Conservation (phyloP, 2,797 vertebrate genomes). For the Artibeus lituratus region DNA sequence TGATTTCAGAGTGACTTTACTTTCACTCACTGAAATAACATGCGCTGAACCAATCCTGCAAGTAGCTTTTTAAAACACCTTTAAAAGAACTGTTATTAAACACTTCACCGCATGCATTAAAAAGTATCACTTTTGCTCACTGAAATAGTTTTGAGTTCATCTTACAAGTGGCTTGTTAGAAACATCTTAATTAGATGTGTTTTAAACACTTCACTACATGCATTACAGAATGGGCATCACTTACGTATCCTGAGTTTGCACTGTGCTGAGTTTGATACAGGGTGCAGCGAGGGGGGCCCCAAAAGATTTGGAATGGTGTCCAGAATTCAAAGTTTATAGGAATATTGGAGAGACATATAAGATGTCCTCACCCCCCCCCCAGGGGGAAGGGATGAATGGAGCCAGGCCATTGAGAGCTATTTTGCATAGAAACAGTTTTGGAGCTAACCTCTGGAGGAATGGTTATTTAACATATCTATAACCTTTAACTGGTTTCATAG, state of each 20-base stretch:
- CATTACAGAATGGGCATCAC: not conserved
- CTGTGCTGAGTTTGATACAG: not conserved
- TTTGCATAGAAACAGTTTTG: too few relatives aligned
- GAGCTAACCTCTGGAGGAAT: too few relatives aligned
- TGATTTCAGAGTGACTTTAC: not conserved
- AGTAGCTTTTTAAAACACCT: not conserved
- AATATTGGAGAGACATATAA: too few relatives aligned
- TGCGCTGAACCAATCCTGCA: not conserved
- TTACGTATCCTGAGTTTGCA: not conserved
- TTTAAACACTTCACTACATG: not conserved
- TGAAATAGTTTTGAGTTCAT: not conserved
- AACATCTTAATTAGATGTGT: not conserved
- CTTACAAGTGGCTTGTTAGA: not conserved
- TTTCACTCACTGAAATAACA: not conserved
- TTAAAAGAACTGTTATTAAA: not conserved
- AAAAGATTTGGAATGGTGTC: too few relatives aligned
- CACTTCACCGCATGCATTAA: not conserved
- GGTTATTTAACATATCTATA: too few relatives aligned
- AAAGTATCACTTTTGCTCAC: not conserved
- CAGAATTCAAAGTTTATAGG: too few relatives aligned
- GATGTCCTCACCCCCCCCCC: too few relatives aligned
- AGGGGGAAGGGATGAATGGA: too few relatives aligned
- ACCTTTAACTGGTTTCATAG: too few relatives aligned
- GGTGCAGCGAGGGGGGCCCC: too few relatives aligned
- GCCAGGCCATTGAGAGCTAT: too few relatives aligned